Evolutionary conservation across 2,888 invertebrate genomes (phyloP).

Genomic region (Idaea biselata): DNA sequence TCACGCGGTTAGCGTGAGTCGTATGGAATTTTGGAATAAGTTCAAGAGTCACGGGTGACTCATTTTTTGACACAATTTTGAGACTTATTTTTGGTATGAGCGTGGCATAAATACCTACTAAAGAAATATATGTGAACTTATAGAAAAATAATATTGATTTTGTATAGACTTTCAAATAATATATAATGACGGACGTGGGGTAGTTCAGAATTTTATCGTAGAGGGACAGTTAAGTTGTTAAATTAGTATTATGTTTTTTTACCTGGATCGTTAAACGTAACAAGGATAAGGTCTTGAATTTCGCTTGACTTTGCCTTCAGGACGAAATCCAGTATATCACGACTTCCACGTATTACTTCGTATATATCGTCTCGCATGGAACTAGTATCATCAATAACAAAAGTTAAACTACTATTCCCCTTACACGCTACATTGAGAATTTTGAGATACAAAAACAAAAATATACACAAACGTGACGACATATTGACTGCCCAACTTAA

Average conservation of each 20-base stretch:
- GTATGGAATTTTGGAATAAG: too few species aligned
- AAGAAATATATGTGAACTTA: too few species aligned
- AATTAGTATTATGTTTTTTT: slow-evolving; percentile 14
- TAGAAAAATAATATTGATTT: too few species aligned
- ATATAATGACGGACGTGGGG: too few species aligned
- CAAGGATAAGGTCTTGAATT: slow-evolving; percentile 39
- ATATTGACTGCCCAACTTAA: background rate
- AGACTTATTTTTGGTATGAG: too few species aligned
- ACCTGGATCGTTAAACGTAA: slow-evolving; percentile 49
- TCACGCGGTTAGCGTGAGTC: too few species aligned
- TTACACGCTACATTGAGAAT: slow-evolving; percentile 25
- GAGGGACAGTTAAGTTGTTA: background rate
- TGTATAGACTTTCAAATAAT: too few species aligned
- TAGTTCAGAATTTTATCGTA: too few species aligned
- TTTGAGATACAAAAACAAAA: slow-evolving; percentile 7
- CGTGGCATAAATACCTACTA: too few species aligned
- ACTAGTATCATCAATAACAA: slow-evolving; percentile 39
- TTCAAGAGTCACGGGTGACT: too few species aligned
- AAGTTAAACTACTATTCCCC: slow-evolving; percentile 32
- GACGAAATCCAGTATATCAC: slow-evolving; percentile 33
- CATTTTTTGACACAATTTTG: too few species aligned
- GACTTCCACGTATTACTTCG: slow-evolving; percentile 29
- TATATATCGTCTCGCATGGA: slow-evolving; percentile 37
- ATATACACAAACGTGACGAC: background rate
- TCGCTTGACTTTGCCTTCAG: slow-evolving; percentile 31